Base-by-base conservation (phyloP, 2,113 vertebrate genomes). In the Eublepharis macularius region DNA sequence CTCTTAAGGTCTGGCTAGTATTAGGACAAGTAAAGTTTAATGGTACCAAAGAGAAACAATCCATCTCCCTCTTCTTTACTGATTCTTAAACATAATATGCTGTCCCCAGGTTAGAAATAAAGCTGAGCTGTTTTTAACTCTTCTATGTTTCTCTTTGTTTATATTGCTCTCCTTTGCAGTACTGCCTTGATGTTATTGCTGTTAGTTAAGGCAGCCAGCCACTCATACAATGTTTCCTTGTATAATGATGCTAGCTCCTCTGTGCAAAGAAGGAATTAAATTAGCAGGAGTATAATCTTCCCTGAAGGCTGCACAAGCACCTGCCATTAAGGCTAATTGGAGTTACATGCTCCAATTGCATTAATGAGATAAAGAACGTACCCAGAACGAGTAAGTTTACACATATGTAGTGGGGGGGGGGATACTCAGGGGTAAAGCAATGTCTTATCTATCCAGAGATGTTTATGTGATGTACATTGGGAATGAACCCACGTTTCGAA, bases 281-380 rank as follows among this genome's bases (percentile, higher is more conserved):
- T 87, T 87, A 87, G 80, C 39, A 87, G 39, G 63, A 78, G 54
- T 72, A 83, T 87, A 78, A 72, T 73, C 65, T 87, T 12, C 26
- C 51, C 8, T 73, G 54, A 77, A 78, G 41, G 24, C 49, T 39
- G 16, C 75, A 83, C 36, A 63, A 72, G 65, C 51, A 87, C 66
- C 51, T 49, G 51, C 51, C 66, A 83, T 87, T 78, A 83, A 87
- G 70, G 41, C 75, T 87, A 87, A 87, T 76, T 83, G 86, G 75
- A 63, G 17, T 65, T 82, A 78, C 63, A 87, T 76, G 73, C 63
- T 87, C 39, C 80, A 72, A 16, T 83, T 70, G 65, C 74, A 82
- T 60, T 63, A 78, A 87, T 39, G 39, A 80, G 43, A 21, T 80
- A 63, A 60, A 45, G 32, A 83, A 73, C 3, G 8, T 69, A 78